These are phyloP conservation scores for Pyrgus malvae DNA, from an alignment of 2,888 invertebrate genomes.

Conservation along the genomic window DNA sequence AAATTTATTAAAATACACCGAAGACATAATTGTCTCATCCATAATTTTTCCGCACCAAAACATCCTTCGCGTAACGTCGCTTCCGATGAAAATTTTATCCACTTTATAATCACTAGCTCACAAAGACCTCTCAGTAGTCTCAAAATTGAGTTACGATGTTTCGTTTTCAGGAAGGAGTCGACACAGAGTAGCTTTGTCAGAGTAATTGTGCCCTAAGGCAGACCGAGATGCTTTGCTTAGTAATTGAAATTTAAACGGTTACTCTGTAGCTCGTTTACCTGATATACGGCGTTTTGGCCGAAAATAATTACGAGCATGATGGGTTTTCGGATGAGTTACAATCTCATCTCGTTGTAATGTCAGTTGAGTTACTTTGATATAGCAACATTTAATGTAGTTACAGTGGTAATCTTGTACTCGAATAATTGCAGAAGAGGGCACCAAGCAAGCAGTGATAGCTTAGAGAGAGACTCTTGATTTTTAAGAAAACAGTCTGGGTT, in stretches of 20 bases:
- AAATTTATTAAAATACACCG: too few species aligned
- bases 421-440: too few species aligned
- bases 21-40: not conserved
- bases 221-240: constrained; percentile 4
- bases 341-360: not conserved
- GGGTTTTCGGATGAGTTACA: constrained; percentile 18
- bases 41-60: not conserved
- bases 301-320: constrained; percentile 22
- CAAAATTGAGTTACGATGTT: constrained; percentile 41
- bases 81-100: constrained; percentile 22
- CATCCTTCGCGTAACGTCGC: not conserved
- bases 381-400: not conserved
- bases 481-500: too few species aligned
- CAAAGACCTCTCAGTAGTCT: constrained; percentile 10
- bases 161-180: constrained; percentile 43
- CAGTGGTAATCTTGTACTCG: too few species aligned
- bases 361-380: not conserved
- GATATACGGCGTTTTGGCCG: constrained; percentile 35
- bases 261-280: constrained; percentile 36
- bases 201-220: constrained; percentile 35
- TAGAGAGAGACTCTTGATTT: too few species aligned
- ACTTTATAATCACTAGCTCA: constrained; percentile 15
- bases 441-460: too few species aligned
- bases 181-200: constrained; percentile 43
- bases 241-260: constrained; percentile 23